Base-by-base conservation (phyloP, 2,797 vertebrate genomes). In the Setipinna tenuifilis region DNA sequence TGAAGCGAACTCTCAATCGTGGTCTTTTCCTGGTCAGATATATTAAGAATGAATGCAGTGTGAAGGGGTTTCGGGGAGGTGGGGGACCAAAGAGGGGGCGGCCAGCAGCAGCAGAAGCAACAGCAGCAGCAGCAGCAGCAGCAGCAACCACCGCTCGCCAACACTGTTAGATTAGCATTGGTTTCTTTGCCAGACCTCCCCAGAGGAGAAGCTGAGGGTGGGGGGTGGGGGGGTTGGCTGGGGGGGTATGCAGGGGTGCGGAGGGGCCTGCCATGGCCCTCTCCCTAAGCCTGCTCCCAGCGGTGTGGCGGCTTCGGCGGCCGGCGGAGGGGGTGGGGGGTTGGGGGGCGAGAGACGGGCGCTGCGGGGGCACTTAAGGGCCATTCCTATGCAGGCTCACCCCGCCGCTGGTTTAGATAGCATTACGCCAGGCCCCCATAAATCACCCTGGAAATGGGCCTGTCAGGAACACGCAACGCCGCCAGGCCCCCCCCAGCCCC, bases 371-470 rank as follows among this genome's bases (percentile, higher is more conserved):
- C 83, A 85, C 89, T 89, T 88, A 86, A 85, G 80, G 83, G 75
- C 83, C 84, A 81, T 85, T 85, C 83, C 85, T 86, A 83, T 85
- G 68, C 86, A 86, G 61, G 57, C 82, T 88, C 87, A 89, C 89
- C 89, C 87, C 83, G 83, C 82, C 86, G 83, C 85, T 86, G 87
- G 48, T 71, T 88, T 82, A 87, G 86, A 83, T 81, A 71, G 82
- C 25, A 87, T 87, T 88, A 90, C 82, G 81, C 88, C 80, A 83
- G 82, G 75, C 82, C 87, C 86, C 90, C 88, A 90, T 91, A 88
- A 90, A 91, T 91, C 89, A 91, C 80, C 19, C 85, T 88, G 86
- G 86, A 90, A 89, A 89, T 88, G 88, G 71, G 86, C 83, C 90
- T 91, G 90, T 91, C 91, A 91, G 85, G 71, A 61, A 85, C 85